Evolutionary conservation across 2,888 invertebrate species (phyloP).

Genomic region (Parnassius apollo): DNA sequence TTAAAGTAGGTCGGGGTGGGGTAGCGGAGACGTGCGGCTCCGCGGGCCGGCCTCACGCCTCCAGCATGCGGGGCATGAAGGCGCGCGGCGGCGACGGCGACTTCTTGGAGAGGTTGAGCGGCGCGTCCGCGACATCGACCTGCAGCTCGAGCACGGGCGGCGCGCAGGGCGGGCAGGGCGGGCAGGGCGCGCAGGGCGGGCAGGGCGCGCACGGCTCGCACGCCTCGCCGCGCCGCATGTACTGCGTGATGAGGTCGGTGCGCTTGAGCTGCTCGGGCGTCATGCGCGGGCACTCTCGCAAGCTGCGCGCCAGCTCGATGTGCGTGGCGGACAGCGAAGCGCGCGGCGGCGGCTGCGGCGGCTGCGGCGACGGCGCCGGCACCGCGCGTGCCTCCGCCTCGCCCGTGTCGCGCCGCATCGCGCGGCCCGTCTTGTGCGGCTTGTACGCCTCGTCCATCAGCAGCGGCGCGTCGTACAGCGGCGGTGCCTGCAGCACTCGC

Average conservation of each 20-base stretch:
- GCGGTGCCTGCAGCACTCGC: slow-evolving; percentile 95
- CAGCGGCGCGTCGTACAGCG: slow-evolving; percentile 93
- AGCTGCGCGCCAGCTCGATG: slow-evolving; percentile 92
- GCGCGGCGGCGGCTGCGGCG: slow-evolving; percentile 75
- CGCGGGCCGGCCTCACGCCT: slow-evolving; percentile 83
- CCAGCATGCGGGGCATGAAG: slow-evolving; percentile 83
- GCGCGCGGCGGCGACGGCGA: slow-evolving; percentile 82
- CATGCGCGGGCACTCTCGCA: slow-evolving; percentile 97
- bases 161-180: slow-evolving; percentile 76
- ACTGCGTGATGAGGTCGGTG: slow-evolving; percentile 95
- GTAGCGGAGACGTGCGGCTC: slow-evolving; percentile 74
- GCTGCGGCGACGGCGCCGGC: slow-evolving; percentile 77
- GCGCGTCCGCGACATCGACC: slow-evolving; percentile 92
- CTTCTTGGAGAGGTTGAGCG: slow-evolving; percentile 94
- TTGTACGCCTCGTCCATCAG: slow-evolving; percentile 97
- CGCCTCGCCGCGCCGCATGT: slow-evolving; percentile 90
- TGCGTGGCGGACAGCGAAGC: slow-evolving; percentile 90
- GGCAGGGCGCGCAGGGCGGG: slow-evolving; percentile 96
- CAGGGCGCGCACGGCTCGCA: slow-evolving; percentile 84
- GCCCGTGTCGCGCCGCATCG: slow-evolving; percentile 89
- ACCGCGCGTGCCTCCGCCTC: slow-evolving; percentile 84
- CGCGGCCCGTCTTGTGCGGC: slow-evolving; percentile 97
- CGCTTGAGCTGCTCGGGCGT: slow-evolving; percentile 95
- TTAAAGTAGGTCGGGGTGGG: slow-evolving; percentile 79
- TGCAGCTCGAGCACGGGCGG: slow-evolving; percentile 81